Conservation (phyloP, 2,797 vertebrate species). For the Leptoclinus maculatus region DNA sequence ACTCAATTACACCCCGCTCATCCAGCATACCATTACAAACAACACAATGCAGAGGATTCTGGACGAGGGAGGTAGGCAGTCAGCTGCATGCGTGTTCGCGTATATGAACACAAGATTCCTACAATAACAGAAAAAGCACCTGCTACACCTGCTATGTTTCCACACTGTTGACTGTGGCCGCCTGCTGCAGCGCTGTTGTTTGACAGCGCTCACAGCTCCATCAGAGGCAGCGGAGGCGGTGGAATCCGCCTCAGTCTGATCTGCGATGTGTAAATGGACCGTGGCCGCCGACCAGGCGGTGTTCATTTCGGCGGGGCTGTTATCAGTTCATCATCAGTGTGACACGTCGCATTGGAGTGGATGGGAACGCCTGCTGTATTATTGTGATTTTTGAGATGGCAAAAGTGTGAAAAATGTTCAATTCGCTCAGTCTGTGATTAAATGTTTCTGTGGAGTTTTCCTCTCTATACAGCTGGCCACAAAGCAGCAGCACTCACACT, state of each 20-base stretch:
- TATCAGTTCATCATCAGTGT: conserved; percentile 5
- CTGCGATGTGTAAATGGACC: conserved; percentile 22
- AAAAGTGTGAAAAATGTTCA: background rate
- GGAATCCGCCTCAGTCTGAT: conserved; percentile 33
- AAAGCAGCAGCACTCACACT: background rate
- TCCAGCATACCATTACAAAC: background rate
- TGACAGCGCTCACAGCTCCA: conserved; percentile 11
- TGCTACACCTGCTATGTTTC: background rate
- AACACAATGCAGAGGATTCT: background rate
- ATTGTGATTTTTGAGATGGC: background rate
- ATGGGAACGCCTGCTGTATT: background rate
- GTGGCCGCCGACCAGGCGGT: background rate
- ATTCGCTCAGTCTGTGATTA: background rate
- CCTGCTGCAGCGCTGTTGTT: conserved; percentile 14
- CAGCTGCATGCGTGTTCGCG: background rate
- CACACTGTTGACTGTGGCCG: background rate
- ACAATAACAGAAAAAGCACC: background rate
- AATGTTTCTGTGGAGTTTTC: background rate
- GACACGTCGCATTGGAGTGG: background rate
- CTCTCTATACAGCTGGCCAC: background rate
- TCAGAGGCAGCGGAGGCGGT: conserved; percentile 3
- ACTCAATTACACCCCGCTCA: conserved; percentile 18
- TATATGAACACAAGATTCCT: background rate
- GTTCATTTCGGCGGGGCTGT: conserved; percentile 12
- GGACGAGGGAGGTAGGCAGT: background rate